Evolutionary conservation across 2,797 vertebrate species (phyloP).

Genomic region (Onychomys arenicola): DNA sequence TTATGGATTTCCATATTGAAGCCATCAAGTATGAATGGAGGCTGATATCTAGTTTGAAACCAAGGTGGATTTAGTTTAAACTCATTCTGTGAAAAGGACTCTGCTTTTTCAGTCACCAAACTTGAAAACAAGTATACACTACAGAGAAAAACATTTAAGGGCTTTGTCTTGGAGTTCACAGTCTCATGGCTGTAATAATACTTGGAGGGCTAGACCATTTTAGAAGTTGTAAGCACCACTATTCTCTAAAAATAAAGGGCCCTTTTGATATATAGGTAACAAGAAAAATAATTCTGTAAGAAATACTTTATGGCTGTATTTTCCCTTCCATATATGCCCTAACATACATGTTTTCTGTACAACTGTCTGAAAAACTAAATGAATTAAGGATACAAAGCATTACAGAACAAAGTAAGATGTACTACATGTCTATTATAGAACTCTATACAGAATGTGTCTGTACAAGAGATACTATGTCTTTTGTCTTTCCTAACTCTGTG

Average conservation of each 20-base stretch:
- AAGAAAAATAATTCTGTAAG: not conserved
- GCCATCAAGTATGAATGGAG: not conserved
- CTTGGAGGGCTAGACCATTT: not conserved
- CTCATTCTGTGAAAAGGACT: not conserved
- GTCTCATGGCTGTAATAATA: not conserved
- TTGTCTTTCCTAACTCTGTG: not conserved
- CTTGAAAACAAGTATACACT: not conserved
- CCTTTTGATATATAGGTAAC: not conserved
- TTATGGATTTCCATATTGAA: not conserved
- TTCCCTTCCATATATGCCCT: not conserved
- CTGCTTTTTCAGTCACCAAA: not conserved
- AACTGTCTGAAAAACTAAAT: not conserved
- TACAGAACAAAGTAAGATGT: not conserved
- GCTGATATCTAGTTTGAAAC: not conserved
- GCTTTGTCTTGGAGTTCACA: not conserved
- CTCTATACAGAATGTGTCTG: not conserved
- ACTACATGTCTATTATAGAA: not conserved
- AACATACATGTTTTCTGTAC: constrained; percentile 7
- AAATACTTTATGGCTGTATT: not conserved
- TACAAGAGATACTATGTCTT: not conserved
- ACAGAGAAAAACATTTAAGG: not conserved
- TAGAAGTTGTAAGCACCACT: not conserved
- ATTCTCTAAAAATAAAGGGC: constrained; percentile 41
- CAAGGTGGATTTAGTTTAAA: not conserved
- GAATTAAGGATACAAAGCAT: not conserved